These are phyloP conservation scores for Cryptus viduatorius DNA, from an alignment of 2,888 invertebrate genomes.

Conservation along the genomic window DNA sequence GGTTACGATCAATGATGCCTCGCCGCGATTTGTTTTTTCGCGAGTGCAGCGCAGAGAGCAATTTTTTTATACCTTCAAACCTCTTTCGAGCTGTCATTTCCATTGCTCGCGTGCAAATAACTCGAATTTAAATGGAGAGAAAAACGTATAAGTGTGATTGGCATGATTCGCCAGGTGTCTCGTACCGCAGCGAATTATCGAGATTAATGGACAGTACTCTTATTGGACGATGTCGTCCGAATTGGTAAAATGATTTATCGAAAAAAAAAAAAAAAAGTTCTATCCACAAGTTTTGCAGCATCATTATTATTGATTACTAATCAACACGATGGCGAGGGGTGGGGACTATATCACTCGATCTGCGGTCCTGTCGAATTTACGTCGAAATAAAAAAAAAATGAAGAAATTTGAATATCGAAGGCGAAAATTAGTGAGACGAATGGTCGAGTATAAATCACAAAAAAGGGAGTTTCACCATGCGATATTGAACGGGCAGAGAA, in stretches of 20 bases:
- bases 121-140: background rate
- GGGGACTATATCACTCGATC: too few species aligned
- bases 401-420: background rate
- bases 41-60: background rate
- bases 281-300: too few species aligned
- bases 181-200: background rate
- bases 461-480: background rate
- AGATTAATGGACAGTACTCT: background rate
- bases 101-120: conserved; percentile 6
- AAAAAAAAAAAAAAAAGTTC: background rate
- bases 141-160: background rate
- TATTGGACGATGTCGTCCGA: conserved; percentile 1
- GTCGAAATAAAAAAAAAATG: background rate
- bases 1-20: background rate
- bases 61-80: background rate
- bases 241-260: background rate
- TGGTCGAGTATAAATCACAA: background rate
- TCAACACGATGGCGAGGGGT: background rate
- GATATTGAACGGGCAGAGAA: background rate
- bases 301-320: background rate
- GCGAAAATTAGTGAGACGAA: conserved; percentile 10
- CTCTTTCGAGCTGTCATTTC: conserved; percentile 1
- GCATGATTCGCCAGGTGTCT: background rate
- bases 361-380: background rate
- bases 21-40: background rate